Evolutionary conservation across 1,140 invertebrate species (phyloP), one percentile per base, ranked within the genome.

Genomic region (Meloidogyne chitwoodi): DNA sequence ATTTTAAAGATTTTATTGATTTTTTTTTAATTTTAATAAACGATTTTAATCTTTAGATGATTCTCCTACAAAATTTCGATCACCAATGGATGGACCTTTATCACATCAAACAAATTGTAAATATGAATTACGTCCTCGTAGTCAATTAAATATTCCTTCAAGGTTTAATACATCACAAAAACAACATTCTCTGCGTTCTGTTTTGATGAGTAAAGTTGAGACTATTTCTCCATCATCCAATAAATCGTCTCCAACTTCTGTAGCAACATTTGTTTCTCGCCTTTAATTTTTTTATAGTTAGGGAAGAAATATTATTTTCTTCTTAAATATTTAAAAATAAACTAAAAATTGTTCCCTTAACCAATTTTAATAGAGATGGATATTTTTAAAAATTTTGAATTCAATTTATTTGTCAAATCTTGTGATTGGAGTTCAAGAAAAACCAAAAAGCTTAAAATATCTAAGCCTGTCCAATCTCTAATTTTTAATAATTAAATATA

Each of bases 71-170:
- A 38, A 66, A 66, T 56, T 56, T 56, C 48, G 19, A 8, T 56
- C 48, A 56, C 48, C 48, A 6, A 56, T 56, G 19, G 19, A 56
- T n/a, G 48, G 48, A 5, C 48, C 48, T 56, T 56, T 56, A 56
- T 56, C 48, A 56, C 48, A 56, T n/a, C 48, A 56, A 56, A 56
- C 48, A 56, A 56, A 56, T 56, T 56, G 48, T 56, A 56, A 56
- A 56, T 56, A 56, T 56, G 48, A 56, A 56, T 56, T 56, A n/a
- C 48, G 70, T 34, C 70, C 70, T 8, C 70, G 70, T 27, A 64
- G 64, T 62, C 56, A 56, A 31, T 31, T 73, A 16, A 27, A 73
- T 62, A 26, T 64, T 41, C 70, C 70, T 24, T 65, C 48, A 22
- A 61, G 70, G 22, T 73, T 73, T 38, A 56, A 56, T 56, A 56